Conservation (phyloP, 2,888 invertebrate species). For the Apomyelois bistriatella region DNA sequence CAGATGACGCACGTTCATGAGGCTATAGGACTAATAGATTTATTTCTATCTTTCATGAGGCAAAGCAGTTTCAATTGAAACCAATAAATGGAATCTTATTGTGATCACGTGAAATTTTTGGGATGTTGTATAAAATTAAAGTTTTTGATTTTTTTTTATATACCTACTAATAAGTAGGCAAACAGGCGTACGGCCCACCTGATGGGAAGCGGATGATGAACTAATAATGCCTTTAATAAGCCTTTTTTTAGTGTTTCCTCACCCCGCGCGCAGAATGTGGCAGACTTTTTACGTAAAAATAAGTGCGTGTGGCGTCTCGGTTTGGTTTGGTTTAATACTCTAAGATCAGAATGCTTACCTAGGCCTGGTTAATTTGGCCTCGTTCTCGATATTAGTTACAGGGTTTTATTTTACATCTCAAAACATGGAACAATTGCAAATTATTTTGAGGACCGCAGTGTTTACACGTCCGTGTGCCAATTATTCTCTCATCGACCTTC, state of each 20-base stretch:
- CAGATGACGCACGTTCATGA: constrained; percentile 38
- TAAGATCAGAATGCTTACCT: neutral
- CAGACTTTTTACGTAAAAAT: too few relatives aligned
- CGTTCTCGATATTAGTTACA: constrained; percentile 41
- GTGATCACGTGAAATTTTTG: neutral
- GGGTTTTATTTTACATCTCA: constrained; percentile 51
- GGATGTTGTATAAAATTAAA: neutral
- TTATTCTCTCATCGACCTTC: constrained; percentile 49
- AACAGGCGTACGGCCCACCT: too few relatives aligned
- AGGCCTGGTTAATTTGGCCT: constrained; percentile 34
- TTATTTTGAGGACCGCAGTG: constrained; percentile 51
- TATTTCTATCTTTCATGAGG: constrained; percentile 44
- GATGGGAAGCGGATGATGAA: too few relatives aligned
- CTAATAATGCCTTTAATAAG: too few relatives aligned
- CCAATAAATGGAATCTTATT: constrained; percentile 45
- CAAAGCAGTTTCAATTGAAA: constrained; percentile 51
- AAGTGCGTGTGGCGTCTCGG: too few relatives aligned
- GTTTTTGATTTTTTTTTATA: too few relatives aligned
- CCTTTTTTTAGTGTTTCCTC: too few relatives aligned
- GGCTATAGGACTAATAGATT: constrained; percentile 42
- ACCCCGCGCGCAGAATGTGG: too few relatives aligned
- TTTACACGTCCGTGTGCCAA: constrained; percentile 53
- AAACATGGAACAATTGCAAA: constrained; percentile 54
- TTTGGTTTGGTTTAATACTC: too few relatives aligned
- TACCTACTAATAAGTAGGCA: too few relatives aligned